Conservation (phyloP, 1,140 invertebrate genomes). For the Gryllus bimaculatus region DNA sequence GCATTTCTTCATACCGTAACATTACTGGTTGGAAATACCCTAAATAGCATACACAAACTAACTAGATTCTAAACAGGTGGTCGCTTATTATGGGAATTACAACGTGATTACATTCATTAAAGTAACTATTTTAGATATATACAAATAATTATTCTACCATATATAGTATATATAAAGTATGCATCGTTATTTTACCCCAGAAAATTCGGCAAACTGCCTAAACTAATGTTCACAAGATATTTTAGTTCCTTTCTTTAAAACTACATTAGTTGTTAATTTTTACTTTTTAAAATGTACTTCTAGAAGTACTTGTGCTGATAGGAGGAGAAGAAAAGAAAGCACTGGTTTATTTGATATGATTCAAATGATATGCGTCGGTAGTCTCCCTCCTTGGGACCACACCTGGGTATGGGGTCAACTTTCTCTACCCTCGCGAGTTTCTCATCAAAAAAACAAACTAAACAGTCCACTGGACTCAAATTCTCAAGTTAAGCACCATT, state of each 20-base stretch:
- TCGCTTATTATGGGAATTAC: constrained; percentile 15
- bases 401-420: neutral
- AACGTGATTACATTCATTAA: constrained; percentile 16
- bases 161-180: constrained; percentile 20
- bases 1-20: neutral
- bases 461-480: neutral
- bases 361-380: constrained; percentile 17
- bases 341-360: constrained; percentile 18
- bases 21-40: constrained; percentile 15
- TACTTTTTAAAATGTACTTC: constrained; percentile 11
- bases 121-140: constrained; percentile 14
- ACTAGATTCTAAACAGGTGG: constrained; percentile 14
- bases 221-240: constrained; percentile 16
- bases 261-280: constrained; percentile 7
- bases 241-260: neutral
- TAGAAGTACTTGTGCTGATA: constrained; percentile 12
- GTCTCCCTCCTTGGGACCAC: neutral
- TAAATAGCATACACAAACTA: constrained; percentile 14
- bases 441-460: neutral
- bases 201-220: constrained; percentile 19
- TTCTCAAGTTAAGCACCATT: neutral
- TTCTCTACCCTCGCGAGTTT: neutral
- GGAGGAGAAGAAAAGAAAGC: constrained; percentile 16
- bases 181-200: constrained; percentile 16
- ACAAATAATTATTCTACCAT: constrained; percentile 19